These are phyloP conservation scores for Drosophila varians DNA, from an alignment of 1,140 invertebrate species.

Conservation along the genomic window DNA sequence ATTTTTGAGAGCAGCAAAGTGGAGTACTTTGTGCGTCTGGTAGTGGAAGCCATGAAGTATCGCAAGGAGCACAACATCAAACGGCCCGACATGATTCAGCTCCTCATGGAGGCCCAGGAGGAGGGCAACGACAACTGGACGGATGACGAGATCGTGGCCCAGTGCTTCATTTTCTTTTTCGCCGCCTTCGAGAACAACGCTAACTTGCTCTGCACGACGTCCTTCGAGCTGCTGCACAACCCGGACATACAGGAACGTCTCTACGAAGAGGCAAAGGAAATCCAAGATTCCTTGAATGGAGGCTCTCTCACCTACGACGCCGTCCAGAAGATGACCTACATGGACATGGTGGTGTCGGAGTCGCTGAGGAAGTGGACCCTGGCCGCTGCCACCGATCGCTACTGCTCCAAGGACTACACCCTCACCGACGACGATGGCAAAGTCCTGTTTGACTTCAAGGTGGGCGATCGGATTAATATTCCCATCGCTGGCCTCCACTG, in stretches of 20 bases:
- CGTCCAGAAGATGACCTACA: slow-evolving; percentile 86
- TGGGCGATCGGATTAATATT: slow-evolving; percentile 73
- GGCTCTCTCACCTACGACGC: slow-evolving; percentile 84
- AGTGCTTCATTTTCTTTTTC: slow-evolving; percentile 84
- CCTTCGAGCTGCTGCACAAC: slow-evolving; percentile 85
- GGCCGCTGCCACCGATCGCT: slow-evolving; percentile 83
- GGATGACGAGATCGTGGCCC: slow-evolving; percentile 85
- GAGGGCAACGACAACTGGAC: slow-evolving; percentile 81
- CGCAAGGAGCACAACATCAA: slow-evolving; percentile 78
- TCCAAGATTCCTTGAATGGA: slow-evolving; percentile 80
- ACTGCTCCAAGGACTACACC: slow-evolving; percentile 85
- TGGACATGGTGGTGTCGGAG: slow-evolving; percentile 87
- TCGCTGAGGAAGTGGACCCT: slow-evolving; percentile 86
- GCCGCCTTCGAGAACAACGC: slow-evolving; percentile 88
- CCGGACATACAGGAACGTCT: slow-evolving; percentile 86
- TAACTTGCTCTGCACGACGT: slow-evolving; percentile 84
- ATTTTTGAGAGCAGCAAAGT: slow-evolving; percentile 56
- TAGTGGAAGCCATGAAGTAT: slow-evolving; percentile 76
- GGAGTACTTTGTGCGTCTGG: slow-evolving; percentile 68
- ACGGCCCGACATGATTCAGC: slow-evolving; percentile 84
- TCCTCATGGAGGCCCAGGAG: slow-evolving; percentile 83
- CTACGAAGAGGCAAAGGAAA: slow-evolving; percentile 85
- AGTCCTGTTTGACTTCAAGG: slow-evolving; percentile 48
- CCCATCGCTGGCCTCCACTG: slow-evolving; percentile 83
- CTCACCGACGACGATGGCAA: slow-evolving; percentile 47